phyloP scores from a whole-genome alignment of 2,797 vertebrate species.

The Gymnocypris eckloni region DNA sequence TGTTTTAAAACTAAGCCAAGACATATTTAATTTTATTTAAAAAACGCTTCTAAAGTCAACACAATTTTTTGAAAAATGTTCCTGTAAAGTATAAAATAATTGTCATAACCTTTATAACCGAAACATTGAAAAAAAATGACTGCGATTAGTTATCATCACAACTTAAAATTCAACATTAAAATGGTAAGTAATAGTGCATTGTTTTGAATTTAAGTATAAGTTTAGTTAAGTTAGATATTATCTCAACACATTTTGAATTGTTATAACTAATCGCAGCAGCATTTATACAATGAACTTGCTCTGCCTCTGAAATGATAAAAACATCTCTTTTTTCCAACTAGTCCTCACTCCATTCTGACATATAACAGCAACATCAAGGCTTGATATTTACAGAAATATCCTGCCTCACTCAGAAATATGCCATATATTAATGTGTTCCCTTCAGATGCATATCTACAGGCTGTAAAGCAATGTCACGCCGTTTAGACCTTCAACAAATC shows the following conservation, averaged over 20 bases:
- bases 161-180: not conserved
- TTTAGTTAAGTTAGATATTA: too few species aligned
- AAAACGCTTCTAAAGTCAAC: not conserved
- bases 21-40: not conserved
- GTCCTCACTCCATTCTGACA: not conserved
- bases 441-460: slow-evolving; percentile 9
- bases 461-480: slow-evolving; percentile 29
- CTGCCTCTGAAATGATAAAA: too few species aligned
- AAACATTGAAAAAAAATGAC: not conserved
- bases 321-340: not conserved
- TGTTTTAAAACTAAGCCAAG: not conserved
- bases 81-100: not conserved
- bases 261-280: too few species aligned
- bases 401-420: not conserved
- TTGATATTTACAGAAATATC: slow-evolving; percentile 15
- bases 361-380: not conserved
- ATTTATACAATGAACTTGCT: too few species aligned
- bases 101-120: not conserved
- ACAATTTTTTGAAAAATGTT: not conserved
- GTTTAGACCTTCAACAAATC: slow-evolving; percentile 44
- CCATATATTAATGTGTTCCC: not conserved
- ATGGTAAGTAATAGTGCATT: too few species aligned
- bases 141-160: not conserved
- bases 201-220: too few species aligned
- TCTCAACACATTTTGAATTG: too few species aligned